Evolutionary conservation across 2,888 invertebrate species (phyloP), one percentile per base, ranked within the genome.

Genomic region (Zygaena filipendulae): DNA sequence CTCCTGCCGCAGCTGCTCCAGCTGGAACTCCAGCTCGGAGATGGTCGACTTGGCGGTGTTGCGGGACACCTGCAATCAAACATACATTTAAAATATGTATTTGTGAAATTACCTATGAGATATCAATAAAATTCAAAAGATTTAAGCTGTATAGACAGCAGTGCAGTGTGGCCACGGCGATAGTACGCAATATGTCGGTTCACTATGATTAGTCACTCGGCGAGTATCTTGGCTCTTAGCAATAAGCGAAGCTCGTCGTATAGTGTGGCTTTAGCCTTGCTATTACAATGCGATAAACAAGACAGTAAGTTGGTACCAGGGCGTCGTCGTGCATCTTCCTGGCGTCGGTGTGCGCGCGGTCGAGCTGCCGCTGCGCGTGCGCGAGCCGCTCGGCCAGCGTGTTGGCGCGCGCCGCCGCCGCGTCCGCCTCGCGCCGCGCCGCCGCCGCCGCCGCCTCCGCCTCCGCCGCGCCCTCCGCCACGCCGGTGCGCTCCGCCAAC

Each of bases 1-100:
- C 47, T 95, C 95, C 21, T 86, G 84, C 9, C 87, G 84, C 41
- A 90, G 52, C 47, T 88, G 88, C 43, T 90, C 88, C 27, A 90
- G 68, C 38, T 88, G 88, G 59, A 90, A 92, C 56, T 95, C 92
- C 44, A 94, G 69, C 54, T 93, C 92, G 1, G 88, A 87, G 40
- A 92, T 84, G 4, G 90, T 90, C 11, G 89, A 90, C 59, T 92
- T 93, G n/a, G 93, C 91, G 57, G 90, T 93, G 53, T 92, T 94
- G 38, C 92, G 85, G 0, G 88, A 87, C 21, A 91, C 90, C 88
- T 88, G 50, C 1, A 53, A 33, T 14, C 6, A 19, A 21, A 0
- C 4, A 11, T 4, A 7, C 9, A 11, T 11, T 23, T 11, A 12
- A n/a, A n/a, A n/a, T n/a, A n/a, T n/a, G n/a, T n/a, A n/a, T n/a